Evolutionary conservation across 2,888 invertebrate species (phyloP), one percentile per base, ranked within the genome.

Genomic region (Platycheirus albimanus): DNA sequence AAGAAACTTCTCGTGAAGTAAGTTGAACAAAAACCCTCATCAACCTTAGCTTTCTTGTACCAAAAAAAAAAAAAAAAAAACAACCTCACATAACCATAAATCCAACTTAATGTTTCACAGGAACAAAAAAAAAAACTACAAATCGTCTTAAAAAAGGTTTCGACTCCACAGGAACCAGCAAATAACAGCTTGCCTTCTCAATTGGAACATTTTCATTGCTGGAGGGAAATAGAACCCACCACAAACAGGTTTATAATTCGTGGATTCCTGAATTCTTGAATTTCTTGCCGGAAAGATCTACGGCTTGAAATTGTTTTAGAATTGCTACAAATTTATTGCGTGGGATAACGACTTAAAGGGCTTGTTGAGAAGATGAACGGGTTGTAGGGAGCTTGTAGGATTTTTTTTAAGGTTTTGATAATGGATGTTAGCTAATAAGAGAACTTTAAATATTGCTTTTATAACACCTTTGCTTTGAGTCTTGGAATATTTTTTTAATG

Each of bases 81-180:
- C 24, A 81, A 49, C 71, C 77, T 72, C 61, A 71, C 77, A 54
- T 72, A 71, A 63, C 71, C 61, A 77, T 81, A 81, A 81, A 81
- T 81, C 72, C 28, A 61, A 38, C 47, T 81, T 77, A 77, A 81
- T 81, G 81, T 52, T 66, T 61, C 76, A 66, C 71, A 66, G 49
- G 8, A 33, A 24, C 8, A 81, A 77, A 67, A 47, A 58, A 51
- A 78, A 78, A 28, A 58, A 49, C 51, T 64, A 38, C 47, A 41
- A 47, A 41, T n/a, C 63, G 36, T 61, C 47, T 36, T 20, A n/a
- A 41, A 61, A 61, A 43, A 61, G 67, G 67, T 63, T 52, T 69
- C 67, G 47, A 69, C 52, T 47, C 41, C 28, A 11, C 52, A 38
- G 74, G 28, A 47, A 28, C 58, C 33, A 43, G 24, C 33, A 33